These are phyloP conservation scores for Todiramphus chloris DNA, from an alignment of 2,113 vertebrate species.

Conservation along the genomic window DNA sequence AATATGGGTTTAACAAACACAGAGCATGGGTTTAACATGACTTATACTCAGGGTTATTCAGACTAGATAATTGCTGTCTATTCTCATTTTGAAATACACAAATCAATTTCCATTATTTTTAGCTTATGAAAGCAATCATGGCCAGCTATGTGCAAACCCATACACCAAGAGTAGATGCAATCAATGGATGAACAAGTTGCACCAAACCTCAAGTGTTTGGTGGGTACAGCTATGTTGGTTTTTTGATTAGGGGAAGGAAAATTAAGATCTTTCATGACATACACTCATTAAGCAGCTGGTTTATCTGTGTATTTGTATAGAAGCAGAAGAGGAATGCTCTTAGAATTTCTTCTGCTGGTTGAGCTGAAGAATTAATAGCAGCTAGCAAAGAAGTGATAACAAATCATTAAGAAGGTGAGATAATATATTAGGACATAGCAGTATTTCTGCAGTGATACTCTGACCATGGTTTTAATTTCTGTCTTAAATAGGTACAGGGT, in stretches of 20 bases:
- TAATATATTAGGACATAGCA: background rate
- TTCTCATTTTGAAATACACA: background rate
- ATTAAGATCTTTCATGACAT: background rate
- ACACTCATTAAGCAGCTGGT: background rate
- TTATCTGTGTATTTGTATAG: background rate
- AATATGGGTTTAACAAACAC: background rate
- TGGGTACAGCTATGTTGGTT: background rate
- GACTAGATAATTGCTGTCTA: background rate
- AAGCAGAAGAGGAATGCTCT: background rate
- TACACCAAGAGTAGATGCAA: background rate
- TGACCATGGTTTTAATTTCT: background rate
- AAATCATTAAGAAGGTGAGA: background rate
- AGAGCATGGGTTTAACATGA: background rate
- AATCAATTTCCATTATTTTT: background rate
- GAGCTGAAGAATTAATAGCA: background rate
- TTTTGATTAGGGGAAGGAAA: background rate
- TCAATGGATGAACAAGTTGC: background rate
- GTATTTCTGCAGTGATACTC: background rate
- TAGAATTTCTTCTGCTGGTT: background rate
- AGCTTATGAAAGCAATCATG: background rate
- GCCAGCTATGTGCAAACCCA: background rate
- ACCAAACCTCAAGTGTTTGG: background rate
- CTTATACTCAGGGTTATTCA: background rate
- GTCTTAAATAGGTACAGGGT: background rate
- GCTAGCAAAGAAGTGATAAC: background rate